A percentile compares a stretch with the other conserved stretches of the same genome.
phyloP scores from a whole-genome alignment of 2,888 invertebrate genomes.

The Acleris cristana region DNA sequence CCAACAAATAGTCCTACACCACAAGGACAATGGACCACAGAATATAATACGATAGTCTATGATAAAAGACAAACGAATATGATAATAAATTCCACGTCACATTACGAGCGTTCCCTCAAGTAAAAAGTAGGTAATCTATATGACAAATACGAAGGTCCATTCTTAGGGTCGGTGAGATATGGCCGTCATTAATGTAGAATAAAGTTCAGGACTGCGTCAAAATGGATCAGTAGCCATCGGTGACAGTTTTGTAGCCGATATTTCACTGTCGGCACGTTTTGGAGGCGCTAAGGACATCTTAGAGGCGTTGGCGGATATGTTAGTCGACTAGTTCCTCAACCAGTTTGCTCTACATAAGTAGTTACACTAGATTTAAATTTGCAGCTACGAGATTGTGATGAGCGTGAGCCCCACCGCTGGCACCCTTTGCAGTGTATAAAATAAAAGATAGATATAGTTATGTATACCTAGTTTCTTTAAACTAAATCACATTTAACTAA shows the following conservation, averaged over 20 bases:
- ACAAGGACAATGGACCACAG: neutral
- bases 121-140: slow-evolving; percentile 74
- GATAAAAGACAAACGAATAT: slow-evolving; percentile 36
- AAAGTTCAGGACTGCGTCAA: slow-evolving; percentile 62
- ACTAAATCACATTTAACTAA: no score
- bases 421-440: no score
- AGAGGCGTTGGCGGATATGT: no score
- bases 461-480: no score
- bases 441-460: no score
- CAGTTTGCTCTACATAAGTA: neutral
- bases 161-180: slow-evolving; percentile 67
- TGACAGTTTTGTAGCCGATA: slow-evolving; percentile 46
- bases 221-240: slow-evolving; percentile 63
- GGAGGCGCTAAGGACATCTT: no score
- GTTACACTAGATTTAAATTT: neutral
- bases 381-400: no score
- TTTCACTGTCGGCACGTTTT: neutral
- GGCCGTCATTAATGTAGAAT: slow-evolving; percentile 69
- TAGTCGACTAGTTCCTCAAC: no score
- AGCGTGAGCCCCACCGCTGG: no score
- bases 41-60: slow-evolving; percentile 14
- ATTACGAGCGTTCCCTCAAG: slow-evolving; percentile 46
- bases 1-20: neutral
- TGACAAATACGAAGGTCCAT: slow-evolving; percentile 72
- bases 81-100: slow-evolving; percentile 55